phyloP scores from a whole-genome alignment of 2,113 vertebrate species.

The Rissa tridactyla region DNA sequence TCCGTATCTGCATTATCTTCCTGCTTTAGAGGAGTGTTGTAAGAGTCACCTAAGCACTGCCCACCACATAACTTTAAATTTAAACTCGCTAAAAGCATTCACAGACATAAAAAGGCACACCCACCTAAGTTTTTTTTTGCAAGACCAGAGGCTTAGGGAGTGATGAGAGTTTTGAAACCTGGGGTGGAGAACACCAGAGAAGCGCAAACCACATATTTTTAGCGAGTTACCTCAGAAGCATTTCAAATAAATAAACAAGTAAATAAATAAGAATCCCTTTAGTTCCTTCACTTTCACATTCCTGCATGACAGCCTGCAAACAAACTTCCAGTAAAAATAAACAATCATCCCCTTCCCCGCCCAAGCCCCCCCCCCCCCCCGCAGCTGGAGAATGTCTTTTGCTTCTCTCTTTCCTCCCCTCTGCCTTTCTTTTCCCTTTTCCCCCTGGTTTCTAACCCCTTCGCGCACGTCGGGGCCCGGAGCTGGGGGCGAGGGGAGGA shows the following conservation, averaged over 20 bases:
- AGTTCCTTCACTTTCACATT: not conserved
- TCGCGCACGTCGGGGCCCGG: fast-evolving
- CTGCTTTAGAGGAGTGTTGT: not conserved
- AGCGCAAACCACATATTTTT: fast-evolving
- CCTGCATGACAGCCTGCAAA: not conserved
- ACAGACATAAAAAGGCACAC: not conserved
- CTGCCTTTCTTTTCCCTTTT: fast-evolving
- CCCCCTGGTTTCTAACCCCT: fast-evolving
- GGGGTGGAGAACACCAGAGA: fast-evolving
- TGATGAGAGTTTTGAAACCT: not conserved
- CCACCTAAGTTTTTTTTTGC: no score
- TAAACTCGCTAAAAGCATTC: not conserved
- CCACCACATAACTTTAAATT: not conserved
- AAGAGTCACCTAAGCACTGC: not conserved
- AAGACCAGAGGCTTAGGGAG: not conserved
- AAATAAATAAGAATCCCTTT: not conserved
- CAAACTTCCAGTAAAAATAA: not conserved
- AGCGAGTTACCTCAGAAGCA: not conserved
- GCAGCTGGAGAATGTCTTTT: not conserved
- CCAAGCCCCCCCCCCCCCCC: no score
- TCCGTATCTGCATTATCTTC: not conserved
- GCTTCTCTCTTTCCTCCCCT: not conserved
- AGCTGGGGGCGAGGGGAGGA: no score
- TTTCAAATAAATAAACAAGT: not conserved
- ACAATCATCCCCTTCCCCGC: not conserved